Conservation (phyloP, 1,140 invertebrate genomes). For the Aphaenogaster floridana region DNA sequence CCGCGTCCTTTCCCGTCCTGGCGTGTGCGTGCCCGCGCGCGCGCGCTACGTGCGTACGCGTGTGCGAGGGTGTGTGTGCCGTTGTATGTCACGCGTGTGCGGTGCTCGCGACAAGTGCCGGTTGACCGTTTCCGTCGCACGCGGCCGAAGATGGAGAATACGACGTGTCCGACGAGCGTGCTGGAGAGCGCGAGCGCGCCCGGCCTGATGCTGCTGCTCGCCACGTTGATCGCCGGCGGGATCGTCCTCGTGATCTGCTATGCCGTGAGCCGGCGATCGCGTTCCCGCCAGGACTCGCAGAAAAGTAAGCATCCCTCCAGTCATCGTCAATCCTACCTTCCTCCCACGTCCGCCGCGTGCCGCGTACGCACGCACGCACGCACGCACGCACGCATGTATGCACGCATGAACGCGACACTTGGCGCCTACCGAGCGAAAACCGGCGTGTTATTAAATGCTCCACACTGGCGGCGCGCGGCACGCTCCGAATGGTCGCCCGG, state of each 20-base stretch:
- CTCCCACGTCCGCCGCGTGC: no score
- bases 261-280: slow-evolving; percentile 48
- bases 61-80: neutral
- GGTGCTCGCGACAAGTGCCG: slow-evolving; percentile 19
- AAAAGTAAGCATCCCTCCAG: slow-evolving; percentile 69
- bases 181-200: slow-evolving; percentile 29
- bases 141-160: slow-evolving; percentile 71
- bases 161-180: slow-evolving; percentile 28
- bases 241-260: slow-evolving; percentile 60
- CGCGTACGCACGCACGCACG: neutral
- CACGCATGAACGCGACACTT: no score
- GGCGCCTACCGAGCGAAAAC: no score
- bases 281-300: slow-evolving; percentile 45
- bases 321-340: neutral
- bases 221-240: slow-evolving; percentile 62
- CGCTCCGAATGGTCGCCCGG: no score
- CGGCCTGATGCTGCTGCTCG: slow-evolving; percentile 46
- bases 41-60: neutral
- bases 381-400: no score
- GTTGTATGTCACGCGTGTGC: slow-evolving; percentile 48
- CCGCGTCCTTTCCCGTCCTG: neutral
- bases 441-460: no score
- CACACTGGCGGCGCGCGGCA: no score
- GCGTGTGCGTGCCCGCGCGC: neutral
- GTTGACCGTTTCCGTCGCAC: neutral